Evolutionary conservation across 2,888 invertebrate genomes (phyloP).

Genomic region (Cheilosia variabilis): DNA sequence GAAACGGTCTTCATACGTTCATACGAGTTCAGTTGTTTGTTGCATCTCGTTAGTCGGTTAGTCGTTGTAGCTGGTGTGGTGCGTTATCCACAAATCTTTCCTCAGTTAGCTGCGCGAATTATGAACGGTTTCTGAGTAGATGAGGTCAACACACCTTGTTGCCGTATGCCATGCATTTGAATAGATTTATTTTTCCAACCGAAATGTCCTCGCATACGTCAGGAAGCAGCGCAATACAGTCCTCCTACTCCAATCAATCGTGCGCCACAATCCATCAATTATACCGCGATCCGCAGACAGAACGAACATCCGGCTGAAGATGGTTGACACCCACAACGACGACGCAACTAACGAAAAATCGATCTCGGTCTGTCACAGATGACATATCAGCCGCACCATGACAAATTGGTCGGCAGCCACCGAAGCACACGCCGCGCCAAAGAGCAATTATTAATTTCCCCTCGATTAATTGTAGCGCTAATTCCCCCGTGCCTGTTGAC

Average conservation of each 20-base stretch:
- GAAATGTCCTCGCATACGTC: too few relatives aligned
- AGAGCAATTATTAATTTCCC: constrained; percentile 68
- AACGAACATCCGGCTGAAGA: constrained; percentile 54
- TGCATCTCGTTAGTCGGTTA: too few relatives aligned
- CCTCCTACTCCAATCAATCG: constrained; percentile 33
- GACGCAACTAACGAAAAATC: constrained; percentile 41
- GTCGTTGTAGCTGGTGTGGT: too few relatives aligned
- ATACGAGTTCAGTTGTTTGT: too few relatives aligned
- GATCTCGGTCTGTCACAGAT: constrained; percentile 68
- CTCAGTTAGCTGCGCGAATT: too few relatives aligned
- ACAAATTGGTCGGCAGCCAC: constrained; percentile 66
- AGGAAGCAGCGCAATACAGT: too few relatives aligned
- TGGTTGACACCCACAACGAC: constrained; percentile 52
- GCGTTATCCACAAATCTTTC: too few relatives aligned
- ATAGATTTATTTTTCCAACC: too few relatives aligned
- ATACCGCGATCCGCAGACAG: constrained; percentile 22
- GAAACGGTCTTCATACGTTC: too few relatives aligned
- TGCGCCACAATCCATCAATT: constrained; percentile 41
- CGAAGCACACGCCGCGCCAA: constrained; percentile 36
- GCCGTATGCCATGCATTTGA: too few relatives aligned
- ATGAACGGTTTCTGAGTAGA: too few relatives aligned
- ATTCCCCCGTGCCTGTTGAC: constrained; percentile 36
- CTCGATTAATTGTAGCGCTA: constrained; percentile 72
- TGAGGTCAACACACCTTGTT: too few relatives aligned
- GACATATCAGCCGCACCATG: constrained; percentile 70